Conservation (phyloP, 2,888 invertebrate species). For the Macaria liturata region DNA sequence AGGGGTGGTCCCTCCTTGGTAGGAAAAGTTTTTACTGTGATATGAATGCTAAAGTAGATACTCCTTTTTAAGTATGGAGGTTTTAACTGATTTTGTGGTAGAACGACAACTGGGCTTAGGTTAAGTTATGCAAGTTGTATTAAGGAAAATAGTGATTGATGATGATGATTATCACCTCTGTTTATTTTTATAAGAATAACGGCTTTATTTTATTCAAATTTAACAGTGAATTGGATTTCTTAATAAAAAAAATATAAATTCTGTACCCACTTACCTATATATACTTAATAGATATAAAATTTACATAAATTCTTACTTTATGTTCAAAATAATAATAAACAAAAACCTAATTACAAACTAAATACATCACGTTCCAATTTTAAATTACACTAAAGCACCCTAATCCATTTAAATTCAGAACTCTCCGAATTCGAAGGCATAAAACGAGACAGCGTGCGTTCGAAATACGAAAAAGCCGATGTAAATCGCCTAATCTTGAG, state of each 20-base stretch:
- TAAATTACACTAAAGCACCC: slow-evolving; percentile 51
- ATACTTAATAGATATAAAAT: too few relatives aligned
- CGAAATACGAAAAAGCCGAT: slow-evolving; percentile 77
- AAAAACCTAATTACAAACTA: slow-evolving; percentile 51
- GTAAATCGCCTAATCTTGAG: slow-evolving; percentile 80
- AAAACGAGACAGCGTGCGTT: slow-evolving; percentile 65
- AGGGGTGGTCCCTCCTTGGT: slow-evolving; percentile 48
- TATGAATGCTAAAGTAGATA: slow-evolving; percentile 24
- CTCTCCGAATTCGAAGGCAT: slow-evolving; percentile 59
- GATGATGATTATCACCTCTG: too few relatives aligned
- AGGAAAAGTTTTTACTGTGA: slow-evolving; percentile 62
- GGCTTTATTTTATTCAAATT: too few relatives aligned
- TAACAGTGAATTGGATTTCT: too few relatives aligned
- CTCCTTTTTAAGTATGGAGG: too few relatives aligned
- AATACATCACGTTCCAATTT: slow-evolving; percentile 56
- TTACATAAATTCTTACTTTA: not conserved
- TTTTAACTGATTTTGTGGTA: too few relatives aligned
- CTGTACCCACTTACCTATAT: too few relatives aligned
- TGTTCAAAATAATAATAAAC: slow-evolving; percentile 15
- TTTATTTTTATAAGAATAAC: too few relatives aligned
- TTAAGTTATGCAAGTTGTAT: too few relatives aligned
- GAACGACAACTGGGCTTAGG: too few relatives aligned
- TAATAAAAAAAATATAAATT: too few relatives aligned
- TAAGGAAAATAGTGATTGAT: too few relatives aligned
- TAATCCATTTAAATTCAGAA: slow-evolving; percentile 72